Conservation (phyloP, 2,888 invertebrate genomes). For the Bellardia pandia region DNA sequence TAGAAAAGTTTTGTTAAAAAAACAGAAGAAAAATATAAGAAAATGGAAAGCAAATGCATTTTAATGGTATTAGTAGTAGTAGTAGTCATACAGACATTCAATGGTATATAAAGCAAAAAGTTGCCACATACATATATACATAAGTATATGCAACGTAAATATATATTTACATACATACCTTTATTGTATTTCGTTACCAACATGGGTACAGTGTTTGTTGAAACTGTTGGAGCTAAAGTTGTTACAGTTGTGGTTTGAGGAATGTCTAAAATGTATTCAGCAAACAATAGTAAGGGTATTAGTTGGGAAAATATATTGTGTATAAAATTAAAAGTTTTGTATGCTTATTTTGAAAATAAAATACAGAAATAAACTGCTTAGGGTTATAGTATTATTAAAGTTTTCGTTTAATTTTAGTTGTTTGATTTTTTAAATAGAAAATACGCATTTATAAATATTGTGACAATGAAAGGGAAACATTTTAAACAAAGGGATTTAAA, state of each 20-base stretch:
- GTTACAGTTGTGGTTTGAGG: conserved; percentile 84
- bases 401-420: background rate
- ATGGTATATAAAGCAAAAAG: conserved; percentile 10
- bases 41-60: conserved; percentile 55
- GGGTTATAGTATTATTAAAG: conserved; percentile 4
- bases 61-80: conserved; percentile 52
- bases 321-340: conserved; percentile 18
- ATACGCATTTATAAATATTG: background rate
- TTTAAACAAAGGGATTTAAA: background rate
- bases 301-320: background rate
- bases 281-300: conserved; percentile 52
- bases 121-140: background rate
- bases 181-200: conserved; percentile 82
- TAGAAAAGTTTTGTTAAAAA: conserved; percentile 30
- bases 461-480: background rate
- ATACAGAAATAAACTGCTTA: background rate
- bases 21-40: conserved; percentile 35
- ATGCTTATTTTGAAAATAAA: conserved; percentile 5
- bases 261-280: conserved; percentile 79
- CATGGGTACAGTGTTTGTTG: conserved; percentile 82
- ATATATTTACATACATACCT: conserved; percentile 77
- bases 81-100: background rate
- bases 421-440: background rate
- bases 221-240: conserved; percentile 83
- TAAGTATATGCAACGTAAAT: background rate